Evolutionary conservation across 2,113 vertebrate species (phyloP).

Genomic region (Potamarius usumacintae): DNA sequence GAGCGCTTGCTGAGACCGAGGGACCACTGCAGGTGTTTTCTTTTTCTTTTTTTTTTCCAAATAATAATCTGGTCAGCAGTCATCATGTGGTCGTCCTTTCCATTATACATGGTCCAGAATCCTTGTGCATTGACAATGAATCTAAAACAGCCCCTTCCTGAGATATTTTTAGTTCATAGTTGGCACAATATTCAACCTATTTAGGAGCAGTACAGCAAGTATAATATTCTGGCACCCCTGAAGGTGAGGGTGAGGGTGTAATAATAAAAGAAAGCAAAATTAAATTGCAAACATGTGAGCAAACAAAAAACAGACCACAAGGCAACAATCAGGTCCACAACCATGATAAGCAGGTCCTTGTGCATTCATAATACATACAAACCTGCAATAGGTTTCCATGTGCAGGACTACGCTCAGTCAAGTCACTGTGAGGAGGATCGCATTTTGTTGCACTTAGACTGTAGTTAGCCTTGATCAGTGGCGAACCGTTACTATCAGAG

Average conservation of each 20-base stretch:
- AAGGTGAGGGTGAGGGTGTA: neutral
- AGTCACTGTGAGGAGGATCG: neutral
- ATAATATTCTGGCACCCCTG: neutral
- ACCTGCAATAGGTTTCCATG: neutral
- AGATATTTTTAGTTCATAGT: neutral
- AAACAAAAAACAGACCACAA: neutral
- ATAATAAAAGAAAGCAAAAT: neutral
- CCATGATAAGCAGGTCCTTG: neutral
- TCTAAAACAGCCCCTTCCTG: neutral
- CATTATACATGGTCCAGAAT: neutral
- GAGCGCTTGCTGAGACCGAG: conserved; percentile 83
- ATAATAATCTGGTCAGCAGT: neutral
- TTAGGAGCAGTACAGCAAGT: neutral
- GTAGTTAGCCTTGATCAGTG: neutral
- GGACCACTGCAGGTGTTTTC: conserved; percentile 81
- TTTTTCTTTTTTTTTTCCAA: neutral
- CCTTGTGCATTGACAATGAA: neutral
- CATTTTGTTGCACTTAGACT: neutral
- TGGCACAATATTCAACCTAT: neutral
- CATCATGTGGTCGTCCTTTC: neutral
- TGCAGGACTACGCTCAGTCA: neutral
- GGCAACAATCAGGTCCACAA: neutral
- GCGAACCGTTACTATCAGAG: too few species aligned
- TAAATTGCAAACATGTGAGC: neutral
- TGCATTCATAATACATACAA: neutral